phyloP scores from a whole-genome alignment of 1,140 invertebrate species.

The Nylanderia fulva region DNA sequence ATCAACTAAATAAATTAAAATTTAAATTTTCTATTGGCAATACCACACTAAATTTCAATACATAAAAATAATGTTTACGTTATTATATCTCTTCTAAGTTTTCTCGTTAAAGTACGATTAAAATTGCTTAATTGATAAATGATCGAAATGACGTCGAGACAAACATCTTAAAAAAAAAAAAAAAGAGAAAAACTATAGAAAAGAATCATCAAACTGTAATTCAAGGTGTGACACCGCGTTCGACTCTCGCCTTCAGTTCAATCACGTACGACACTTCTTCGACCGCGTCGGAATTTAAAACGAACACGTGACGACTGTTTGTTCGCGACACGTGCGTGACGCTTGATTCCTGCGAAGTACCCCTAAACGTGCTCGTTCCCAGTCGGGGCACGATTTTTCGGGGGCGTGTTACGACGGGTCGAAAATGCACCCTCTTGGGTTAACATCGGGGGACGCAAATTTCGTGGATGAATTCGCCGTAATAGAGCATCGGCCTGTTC shows the following conservation, averaged over 20 bases:
- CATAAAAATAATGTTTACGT: no score
- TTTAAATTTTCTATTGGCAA: no score
- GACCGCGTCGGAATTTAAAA: slow-evolving; percentile 27
- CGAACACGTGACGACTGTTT: slow-evolving; percentile 38
- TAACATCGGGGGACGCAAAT: slow-evolving; percentile 30
- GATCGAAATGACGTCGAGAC: background rate
- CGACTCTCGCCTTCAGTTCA: slow-evolving; percentile 18
- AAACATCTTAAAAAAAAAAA: background rate
- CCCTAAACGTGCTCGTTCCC: slow-evolving; percentile 37
- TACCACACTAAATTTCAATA: no score
- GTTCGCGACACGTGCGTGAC: slow-evolving; percentile 29
- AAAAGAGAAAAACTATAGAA: background rate
- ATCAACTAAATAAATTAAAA: no score
- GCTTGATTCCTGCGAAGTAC: slow-evolving; percentile 21
- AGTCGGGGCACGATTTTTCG: slow-evolving; percentile 48
- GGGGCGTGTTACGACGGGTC: background rate
- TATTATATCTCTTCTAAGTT: background rate
- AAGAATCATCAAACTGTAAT: slow-evolving; percentile 27
- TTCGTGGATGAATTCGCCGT: slow-evolving; percentile 65
- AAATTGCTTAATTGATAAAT: slow-evolving; percentile 5
- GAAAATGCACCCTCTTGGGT: slow-evolving; percentile 48
- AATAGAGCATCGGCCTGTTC: slow-evolving; percentile 49
- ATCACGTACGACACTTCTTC: slow-evolving; percentile 24
- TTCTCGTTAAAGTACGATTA: background rate
- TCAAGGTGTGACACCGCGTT: background rate